Evolutionary conservation across 2,888 invertebrate genomes (phyloP), one percentile per base, ranked within the genome.

Genomic region (Archaeoteleia sp.): DNA sequence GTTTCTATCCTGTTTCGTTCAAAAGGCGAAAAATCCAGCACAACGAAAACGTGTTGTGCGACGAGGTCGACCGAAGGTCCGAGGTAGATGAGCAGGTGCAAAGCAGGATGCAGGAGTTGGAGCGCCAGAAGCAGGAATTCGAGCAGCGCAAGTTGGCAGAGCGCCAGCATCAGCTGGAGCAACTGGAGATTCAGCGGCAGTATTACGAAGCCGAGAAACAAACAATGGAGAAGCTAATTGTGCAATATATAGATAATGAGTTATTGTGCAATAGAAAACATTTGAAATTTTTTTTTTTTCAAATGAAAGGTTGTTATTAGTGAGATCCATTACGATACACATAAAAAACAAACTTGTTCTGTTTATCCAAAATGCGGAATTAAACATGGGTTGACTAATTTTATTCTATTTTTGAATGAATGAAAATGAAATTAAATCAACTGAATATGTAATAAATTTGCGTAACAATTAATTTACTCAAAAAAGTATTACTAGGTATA

Each of bases 161-260:
- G 15, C 57, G 68, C 4, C 20, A 20, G 20, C 20, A 5, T 7
- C 13, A 78, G 17, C 70, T 72, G 4, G 77, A 79, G 20, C 76
- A 75, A 40, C 72, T 76, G 40, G 79, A 81, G 51, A 29, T 77
- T 25, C 74, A 77, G 43, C 71, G 72, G 39, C 77, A 77, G 60
- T 69, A 73, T 43, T 55, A 74, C 8, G 77, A 77, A 27, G 1
- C 29, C 4, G 42, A 63, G 70, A 74, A 40, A 67, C 71, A 40
- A 72, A 60, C 7, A 34, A 61, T 74, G 4, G 72, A 74, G 34
- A 67, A 73, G 14, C 74, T n/a, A n/a, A n/a, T n/a, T n/a, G n/a
- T n/a, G n/a, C n/a, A n/a, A n/a, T n/a, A n/a, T n/a, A n/a, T n/a
- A n/a, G n/a, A n/a, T n/a, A n/a, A n/a, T n/a, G n/a, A n/a, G n/a